Evolutionary conservation across 2,797 vertebrate genomes (phyloP), one percentile per base, ranked within the genome.

Genomic region (Anolis apletophallus): DNA sequence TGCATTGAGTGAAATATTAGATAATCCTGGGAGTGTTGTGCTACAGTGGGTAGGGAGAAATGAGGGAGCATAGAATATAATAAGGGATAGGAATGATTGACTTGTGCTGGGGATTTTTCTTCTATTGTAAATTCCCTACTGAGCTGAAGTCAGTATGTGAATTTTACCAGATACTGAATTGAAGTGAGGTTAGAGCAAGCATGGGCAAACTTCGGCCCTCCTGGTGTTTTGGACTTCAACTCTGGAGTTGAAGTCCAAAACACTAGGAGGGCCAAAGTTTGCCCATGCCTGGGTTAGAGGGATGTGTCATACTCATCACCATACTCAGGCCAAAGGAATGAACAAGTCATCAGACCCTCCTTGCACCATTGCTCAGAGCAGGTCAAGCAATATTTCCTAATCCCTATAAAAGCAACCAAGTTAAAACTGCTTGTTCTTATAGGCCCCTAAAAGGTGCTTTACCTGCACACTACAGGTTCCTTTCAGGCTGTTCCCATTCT

Each of bases 1-100:
- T 80, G 40, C 40, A 85, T 14, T 64, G 69, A 74, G 69, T 80
- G 69, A 80, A 73, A 74, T 72, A 86, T 80, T 52, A 80, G 40
- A 74, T 74, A 50, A 80, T 52, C 77, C 40, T 73, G 36, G 11
- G n/a, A 80, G n/a, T 52, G 69, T 52, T 69, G 68, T 34, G 9
- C 69, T 80, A 36, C 36, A 73, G 13, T 32, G 73, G 77, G 29
- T 29, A 52, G 77, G 21, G 40, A 21, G 10, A 74, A 85, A 29
- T 40, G 64, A 26, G 34, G 40, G 8, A 34, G 52, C 26, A 40
- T 21, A 16, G 29, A 34, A 72, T 26, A 72, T 52, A 52, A 46
- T 19, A 80, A 12, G 10, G 32, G 55, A 74, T 40, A 17, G n/a
- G 26, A 8, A 80, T 32, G 26, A 50, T 14, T 76, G 29, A 11